phyloP scores from a whole-genome alignment of 1,140 invertebrate genomes.

The Drosophila grimshawi region DNA sequence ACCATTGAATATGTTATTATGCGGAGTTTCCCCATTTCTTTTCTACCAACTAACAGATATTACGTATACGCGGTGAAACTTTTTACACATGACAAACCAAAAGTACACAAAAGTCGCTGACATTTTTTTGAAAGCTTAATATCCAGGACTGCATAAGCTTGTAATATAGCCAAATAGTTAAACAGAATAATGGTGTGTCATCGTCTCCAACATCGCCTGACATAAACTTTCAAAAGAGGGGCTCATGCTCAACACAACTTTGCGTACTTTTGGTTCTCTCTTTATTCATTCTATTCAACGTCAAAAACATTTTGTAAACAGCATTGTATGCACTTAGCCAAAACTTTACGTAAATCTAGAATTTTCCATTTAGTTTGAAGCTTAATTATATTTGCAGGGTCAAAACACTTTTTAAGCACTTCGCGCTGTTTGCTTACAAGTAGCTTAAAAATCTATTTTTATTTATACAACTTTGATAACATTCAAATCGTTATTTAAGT shows the following conservation, averaged over 20 bases:
- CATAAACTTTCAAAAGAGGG: conserved; percentile 71
- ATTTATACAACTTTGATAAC: conserved; percentile 31
- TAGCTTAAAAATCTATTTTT: conserved; percentile 20
- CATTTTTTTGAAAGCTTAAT: conserved; percentile 73
- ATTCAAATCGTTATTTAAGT: not conserved
- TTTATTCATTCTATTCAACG: not conserved
- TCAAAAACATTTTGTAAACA: conserved; percentile 1
- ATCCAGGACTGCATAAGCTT: conserved; percentile 34
- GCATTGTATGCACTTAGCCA: conserved; percentile 52
- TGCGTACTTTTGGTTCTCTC: conserved; percentile 60
- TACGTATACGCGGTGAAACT: conserved; percentile 69
- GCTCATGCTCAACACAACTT: conserved; percentile 69
- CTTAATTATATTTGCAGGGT: conserved; percentile 4
- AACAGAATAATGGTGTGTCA: conserved; percentile 26
- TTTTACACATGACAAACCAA: conserved; percentile 66
- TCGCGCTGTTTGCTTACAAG: conserved; percentile 26
- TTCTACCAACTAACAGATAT: conserved; percentile 43
- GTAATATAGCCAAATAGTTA: conserved; percentile 35
- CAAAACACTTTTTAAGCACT: conserved; percentile 66
- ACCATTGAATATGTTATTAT: conserved; percentile 10
- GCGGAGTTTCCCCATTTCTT: not conserved
- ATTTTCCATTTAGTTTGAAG: not conserved
- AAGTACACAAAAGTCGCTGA: conserved; percentile 66
- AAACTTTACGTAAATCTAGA: not conserved
- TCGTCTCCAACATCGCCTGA: conserved; percentile 28